phyloP scores from a whole-genome alignment of 2,113 vertebrate species.

The Chloebia gouldiae region DNA sequence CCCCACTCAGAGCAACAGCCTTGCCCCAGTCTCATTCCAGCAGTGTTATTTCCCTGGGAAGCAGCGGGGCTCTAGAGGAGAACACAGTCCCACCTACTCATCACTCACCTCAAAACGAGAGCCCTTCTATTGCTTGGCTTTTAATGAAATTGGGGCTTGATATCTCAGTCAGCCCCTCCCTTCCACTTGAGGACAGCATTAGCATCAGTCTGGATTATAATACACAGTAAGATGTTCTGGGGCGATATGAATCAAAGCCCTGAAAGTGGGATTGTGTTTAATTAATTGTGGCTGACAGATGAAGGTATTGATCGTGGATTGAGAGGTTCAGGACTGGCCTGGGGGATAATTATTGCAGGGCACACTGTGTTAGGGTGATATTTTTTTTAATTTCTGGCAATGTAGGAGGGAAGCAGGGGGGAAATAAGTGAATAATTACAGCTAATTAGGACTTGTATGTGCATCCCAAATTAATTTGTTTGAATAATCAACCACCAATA shows the following conservation, averaged over 20 bases:
- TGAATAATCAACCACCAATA: conserved; percentile 35
- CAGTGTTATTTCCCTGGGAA: not conserved
- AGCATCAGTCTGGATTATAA: conserved; percentile 35
- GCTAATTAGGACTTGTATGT: not conserved
- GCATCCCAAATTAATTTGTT: conserved; percentile 28
- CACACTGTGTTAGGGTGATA: not conserved
- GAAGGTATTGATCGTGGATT: conserved; percentile 22
- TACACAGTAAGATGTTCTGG: conserved; percentile 14
- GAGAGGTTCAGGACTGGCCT: not conserved
- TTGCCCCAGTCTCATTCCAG: not conserved
- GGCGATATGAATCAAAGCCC: conserved; percentile 58
- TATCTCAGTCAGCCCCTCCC: not conserved
- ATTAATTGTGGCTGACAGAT: conserved; percentile 57
- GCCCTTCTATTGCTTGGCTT: not conserved
- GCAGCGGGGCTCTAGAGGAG: not conserved
- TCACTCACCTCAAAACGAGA: not conserved
- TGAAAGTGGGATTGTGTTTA: conserved; percentile 17
- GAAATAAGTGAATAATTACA: conserved; percentile 30
- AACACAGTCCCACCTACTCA: not conserved
- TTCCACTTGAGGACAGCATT: conserved; percentile 31
- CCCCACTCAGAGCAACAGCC: not conserved
- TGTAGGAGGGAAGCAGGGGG: not conserved
- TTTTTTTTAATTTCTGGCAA: not conserved
- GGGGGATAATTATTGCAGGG: not conserved
- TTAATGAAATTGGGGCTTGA: conserved; percentile 4